These are phyloP conservation scores for Mesocentrotus franciscanus DNA, from an alignment of 53 echinoderm and acorn worm species.

Conservation along the genomic window DNA sequence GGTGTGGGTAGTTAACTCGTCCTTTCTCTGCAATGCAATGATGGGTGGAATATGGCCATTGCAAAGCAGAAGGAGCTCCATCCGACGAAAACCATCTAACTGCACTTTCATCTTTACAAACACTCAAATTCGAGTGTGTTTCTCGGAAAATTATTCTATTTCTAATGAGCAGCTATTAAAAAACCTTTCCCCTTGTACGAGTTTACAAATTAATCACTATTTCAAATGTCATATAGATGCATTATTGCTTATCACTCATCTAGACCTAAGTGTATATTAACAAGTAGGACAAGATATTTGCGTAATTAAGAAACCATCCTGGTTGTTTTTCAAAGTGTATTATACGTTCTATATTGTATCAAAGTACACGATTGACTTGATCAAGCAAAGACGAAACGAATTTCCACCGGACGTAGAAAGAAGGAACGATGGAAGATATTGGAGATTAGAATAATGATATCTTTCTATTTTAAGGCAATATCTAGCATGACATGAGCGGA, in stretches of 20 bases:
- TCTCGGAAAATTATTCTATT: too few relatives aligned
- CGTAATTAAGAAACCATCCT: too few relatives aligned
- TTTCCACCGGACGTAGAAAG: not conserved
- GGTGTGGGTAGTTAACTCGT: too few relatives aligned
- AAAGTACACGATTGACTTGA: not conserved
- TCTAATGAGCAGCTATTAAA: too few relatives aligned
- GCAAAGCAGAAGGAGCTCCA: too few relatives aligned
- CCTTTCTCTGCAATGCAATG: too few relatives aligned
- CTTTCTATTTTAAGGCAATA: slow-evolving; percentile 48
- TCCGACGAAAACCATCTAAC: too few relatives aligned
- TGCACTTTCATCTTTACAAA: too few relatives aligned
- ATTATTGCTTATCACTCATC: not conserved
- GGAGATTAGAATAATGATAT: slow-evolving; percentile 50
- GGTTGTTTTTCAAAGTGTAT: not conserved
- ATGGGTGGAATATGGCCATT: too few relatives aligned
- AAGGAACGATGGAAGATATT: not conserved
- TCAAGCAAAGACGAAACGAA: not conserved
- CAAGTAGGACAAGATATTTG: too few relatives aligned
- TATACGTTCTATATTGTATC: not conserved
- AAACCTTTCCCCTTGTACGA: too few relatives aligned
- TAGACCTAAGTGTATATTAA: not conserved
- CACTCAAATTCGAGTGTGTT: too few relatives aligned
- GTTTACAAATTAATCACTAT: not conserved
- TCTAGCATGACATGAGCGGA: slow-evolving; percentile 25
- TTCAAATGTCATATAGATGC: not conserved